Conservation (phyloP, 2,113 vertebrate species). For the Ivindomyrus marchei region DNA sequence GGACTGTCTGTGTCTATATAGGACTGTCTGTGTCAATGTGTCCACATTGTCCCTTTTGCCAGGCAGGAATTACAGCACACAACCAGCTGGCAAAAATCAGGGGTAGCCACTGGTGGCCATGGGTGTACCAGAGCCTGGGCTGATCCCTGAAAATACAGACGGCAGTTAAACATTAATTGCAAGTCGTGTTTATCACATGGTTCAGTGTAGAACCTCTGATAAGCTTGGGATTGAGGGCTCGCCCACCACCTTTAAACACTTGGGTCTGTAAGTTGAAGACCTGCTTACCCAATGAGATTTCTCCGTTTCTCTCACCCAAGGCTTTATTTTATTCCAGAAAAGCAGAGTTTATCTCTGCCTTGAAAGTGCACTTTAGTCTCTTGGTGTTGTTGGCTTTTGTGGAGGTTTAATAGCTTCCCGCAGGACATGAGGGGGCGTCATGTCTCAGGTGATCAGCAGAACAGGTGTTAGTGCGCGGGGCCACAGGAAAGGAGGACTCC, state of each 20-base stretch:
- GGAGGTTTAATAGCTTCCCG: background rate
- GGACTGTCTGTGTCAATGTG: background rate
- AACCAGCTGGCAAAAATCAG: background rate
- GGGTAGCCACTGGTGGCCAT: background rate
- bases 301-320: background rate
- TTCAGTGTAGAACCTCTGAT: constrained; percentile 20
- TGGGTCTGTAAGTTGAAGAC: background rate
- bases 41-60: background rate
- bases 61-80: background rate
- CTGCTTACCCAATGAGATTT: background rate
- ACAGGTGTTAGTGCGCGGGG: background rate
- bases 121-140: background rate
- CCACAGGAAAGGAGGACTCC: background rate
- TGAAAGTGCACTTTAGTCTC: background rate
- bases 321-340: background rate
- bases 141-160: background rate
- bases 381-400: background rate
- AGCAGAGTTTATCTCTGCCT: background rate
- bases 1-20: background rate
- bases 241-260: background rate
- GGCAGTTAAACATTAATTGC: constrained; percentile 25
- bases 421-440: background rate
- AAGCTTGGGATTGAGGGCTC: background rate
- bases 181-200: background rate
- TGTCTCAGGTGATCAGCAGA: background rate